Evolutionary conservation across 2,113 vertebrate genomes (phyloP), one percentile per base, ranked within the genome.

Genomic region (Atherinomorus stipes): DNA sequence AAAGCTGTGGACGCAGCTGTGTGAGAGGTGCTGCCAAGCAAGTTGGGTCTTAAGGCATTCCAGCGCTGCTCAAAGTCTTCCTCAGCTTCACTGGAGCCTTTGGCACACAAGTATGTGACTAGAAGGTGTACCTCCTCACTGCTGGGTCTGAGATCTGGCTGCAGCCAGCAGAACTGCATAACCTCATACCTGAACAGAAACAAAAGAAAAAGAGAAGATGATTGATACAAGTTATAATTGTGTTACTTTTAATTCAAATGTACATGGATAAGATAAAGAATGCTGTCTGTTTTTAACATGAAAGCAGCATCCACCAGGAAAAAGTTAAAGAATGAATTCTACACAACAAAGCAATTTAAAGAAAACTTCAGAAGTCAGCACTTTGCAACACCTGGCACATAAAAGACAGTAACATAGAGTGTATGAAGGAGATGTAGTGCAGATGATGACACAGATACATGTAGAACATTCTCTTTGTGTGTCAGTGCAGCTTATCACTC

Each of bases 161-260:
- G 97, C 69, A 99, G 94, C 98, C 98, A 99, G 91, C 98, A 99
- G 91, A 98, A 98, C 92, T 98, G 98, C 98, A 99, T 97, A 77
- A 99, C 98, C 85, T 99, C 98, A 54, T 97, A 98, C 98, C 98
- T 99, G 91, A 11, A 51, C 23, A 47, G 2, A 7, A 53, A n/a
- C n/a, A 40, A 60, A 11, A 49, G 10, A 54, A 34, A 25, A n/a
- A 37, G 23, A 65, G 9, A 54, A 54, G 22, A 9, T 5, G 2
- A 13, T 12, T 19, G 4, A 18, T n/a, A 21, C 23, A 57, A 34
- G 13, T n/a, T 31, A 7, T 21, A 34, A 19, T 9, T 58, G 54
- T 3, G 21, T 38, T 6, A 59, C n/a, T 37, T 21, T 59, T 28
- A 11, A 11, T 9, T 19, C 2, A 3, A 13, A 19, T 37, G 25